These are phyloP conservation scores for Cyprinodon variegatus DNA, from an alignment of 2,113 vertebrate genomes.

Conservation along the genomic window DNA sequence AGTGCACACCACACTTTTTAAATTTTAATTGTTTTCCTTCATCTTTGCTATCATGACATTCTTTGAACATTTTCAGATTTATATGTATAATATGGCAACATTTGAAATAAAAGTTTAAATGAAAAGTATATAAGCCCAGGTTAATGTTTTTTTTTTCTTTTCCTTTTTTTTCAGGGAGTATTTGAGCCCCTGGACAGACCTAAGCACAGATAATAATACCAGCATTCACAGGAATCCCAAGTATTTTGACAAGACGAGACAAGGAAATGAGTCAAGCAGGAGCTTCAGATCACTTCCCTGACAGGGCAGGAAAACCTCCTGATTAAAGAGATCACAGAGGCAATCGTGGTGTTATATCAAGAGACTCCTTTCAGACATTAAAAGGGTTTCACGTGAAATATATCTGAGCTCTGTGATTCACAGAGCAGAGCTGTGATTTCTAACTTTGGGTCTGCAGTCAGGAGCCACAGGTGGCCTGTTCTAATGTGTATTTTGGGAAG, in stretches of 20 bases:
- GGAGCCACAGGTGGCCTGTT: constrained; percentile 53
- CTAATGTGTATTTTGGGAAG: constrained; percentile 53
- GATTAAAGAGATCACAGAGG: constrained; percentile 42
- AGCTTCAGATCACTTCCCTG: constrained; percentile 45
- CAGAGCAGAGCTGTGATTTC: constrained; percentile 29
- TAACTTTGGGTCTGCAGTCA: constrained; percentile 51
- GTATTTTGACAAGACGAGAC: constrained; percentile 33
- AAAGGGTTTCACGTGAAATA: constrained; percentile 43
- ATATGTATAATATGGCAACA: not conserved
- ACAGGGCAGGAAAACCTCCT: constrained; percentile 41
- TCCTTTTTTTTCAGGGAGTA: not conserved
- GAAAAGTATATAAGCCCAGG: not conserved
- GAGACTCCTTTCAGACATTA: constrained; percentile 34
- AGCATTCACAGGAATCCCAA: constrained; percentile 39
- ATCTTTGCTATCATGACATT: not conserved
- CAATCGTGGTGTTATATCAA: constrained; percentile 16
- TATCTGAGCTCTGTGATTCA: constrained; percentile 53
- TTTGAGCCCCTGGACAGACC: not conserved
- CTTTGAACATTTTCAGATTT: not conserved
- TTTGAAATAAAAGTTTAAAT: not conserved
- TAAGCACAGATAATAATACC: constrained; percentile 18
- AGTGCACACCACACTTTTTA: not conserved
- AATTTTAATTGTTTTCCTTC: not conserved
- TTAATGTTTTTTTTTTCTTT: not conserved
- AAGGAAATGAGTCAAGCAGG: constrained; percentile 50